A percentile compares a stretch with the other conserved stretches of the same genome.
Conservation (phyloP, 2,888 invertebrate genomes). For the Nemotelus nigrinus region DNA sequence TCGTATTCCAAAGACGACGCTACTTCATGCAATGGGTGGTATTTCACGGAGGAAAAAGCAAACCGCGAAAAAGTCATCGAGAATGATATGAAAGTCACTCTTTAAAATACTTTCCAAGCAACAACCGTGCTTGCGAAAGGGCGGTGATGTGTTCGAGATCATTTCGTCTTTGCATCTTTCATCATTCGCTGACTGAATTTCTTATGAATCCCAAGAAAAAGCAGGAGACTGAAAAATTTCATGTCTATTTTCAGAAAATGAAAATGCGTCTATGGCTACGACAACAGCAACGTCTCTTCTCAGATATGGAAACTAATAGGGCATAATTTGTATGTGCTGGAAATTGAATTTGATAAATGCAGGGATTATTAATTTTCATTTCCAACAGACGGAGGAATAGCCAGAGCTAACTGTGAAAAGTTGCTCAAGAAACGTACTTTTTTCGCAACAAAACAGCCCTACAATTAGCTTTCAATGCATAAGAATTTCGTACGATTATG, state of each 20-base stretch:
- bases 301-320: slow-evolving; percentile 40
- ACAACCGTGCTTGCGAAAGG: neutral
- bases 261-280: neutral
- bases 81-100: neutral
- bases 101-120: neutral
- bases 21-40: too few relatives aligned
- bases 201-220: too few relatives aligned
- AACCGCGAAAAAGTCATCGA: neutral
- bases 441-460: too few relatives aligned
- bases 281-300: slow-evolving; percentile 15
- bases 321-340: slow-evolving; percentile 37
- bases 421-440: neutral
- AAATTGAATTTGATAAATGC: slow-evolving; percentile 28
- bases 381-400: neutral
- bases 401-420: neutral
- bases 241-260: too few relatives aligned
- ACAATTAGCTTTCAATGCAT: too few relatives aligned
- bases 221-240: too few relatives aligned
- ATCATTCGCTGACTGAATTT: too few relatives aligned
- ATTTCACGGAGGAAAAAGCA: neutral
- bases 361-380: slow-evolving; percentile 41
- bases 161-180: neutral
- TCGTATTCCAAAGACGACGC: too few relatives aligned
- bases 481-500: too few relatives aligned
- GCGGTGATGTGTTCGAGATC: slow-evolving; percentile 2